A percentile compares a stretch with the other conserved stretches of the same genome.
Evolutionary conservation across 2,113 vertebrate genomes (phyloP).

Genomic region (Pholis gunnellus): DNA sequence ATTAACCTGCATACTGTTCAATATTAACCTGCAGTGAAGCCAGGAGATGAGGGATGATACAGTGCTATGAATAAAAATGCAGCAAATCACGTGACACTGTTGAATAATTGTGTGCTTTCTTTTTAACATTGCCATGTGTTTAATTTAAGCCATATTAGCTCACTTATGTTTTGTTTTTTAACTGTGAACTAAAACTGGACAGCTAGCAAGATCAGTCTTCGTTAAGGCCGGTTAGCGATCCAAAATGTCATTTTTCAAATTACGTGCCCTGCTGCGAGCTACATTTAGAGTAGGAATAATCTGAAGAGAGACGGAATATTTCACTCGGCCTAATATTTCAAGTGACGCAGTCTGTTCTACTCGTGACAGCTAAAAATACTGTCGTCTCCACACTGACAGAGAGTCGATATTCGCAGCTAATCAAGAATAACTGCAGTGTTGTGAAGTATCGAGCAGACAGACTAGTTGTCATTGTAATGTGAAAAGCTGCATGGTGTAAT

Average conservation of each 20-base stretch:
- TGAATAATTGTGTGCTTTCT: no score
- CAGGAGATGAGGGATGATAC: no score
- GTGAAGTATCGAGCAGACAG: conserved; percentile 35
- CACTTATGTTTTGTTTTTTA: background rate
- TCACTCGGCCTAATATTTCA: conserved; percentile 1
- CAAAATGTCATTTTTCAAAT: background rate
- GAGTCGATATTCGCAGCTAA: conserved; percentile 34
- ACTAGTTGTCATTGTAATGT: conserved; percentile 24
- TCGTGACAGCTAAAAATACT: conserved; percentile 19
- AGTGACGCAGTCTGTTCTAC: background rate
- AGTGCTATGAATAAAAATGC: no score
- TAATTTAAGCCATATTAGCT: background rate
- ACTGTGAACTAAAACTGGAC: background rate
- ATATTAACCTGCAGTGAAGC: no score
- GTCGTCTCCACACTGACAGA: conserved; percentile 10
- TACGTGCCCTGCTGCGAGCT: background rate
- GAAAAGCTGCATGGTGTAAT: conserved; percentile 26
- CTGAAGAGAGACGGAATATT: background rate
- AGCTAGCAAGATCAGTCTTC: background rate
- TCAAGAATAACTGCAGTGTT: conserved; percentile 22
- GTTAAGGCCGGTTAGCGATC: background rate
- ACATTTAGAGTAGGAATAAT: background rate
- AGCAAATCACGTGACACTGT: no score
- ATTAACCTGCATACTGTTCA: no score
- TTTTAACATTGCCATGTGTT: no score